Percentiles rank a stretch among this genome's conserved stretches.
These are phyloP conservation scores for Reticulitermes speratus DNA, from an alignment of 1,140 invertebrate species.

Conservation along the genomic window DNA sequence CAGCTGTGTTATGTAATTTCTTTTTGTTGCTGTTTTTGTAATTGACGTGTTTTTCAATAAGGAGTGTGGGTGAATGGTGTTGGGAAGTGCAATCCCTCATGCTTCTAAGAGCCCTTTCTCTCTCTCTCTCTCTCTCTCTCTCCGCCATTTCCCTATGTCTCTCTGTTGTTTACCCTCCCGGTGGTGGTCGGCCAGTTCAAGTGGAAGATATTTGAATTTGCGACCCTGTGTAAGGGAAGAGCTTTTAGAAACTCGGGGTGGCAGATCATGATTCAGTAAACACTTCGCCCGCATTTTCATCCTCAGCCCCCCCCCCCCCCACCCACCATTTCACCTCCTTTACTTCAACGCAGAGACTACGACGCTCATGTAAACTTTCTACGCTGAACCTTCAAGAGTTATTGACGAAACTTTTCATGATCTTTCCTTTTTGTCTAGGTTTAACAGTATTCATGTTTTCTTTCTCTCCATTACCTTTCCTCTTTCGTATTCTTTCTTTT, in stretches of 20 bases:
- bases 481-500: background rate
- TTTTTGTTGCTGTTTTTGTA: background rate
- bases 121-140: background rate
- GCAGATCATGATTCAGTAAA: conserved; percentile 36
- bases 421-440: background rate
- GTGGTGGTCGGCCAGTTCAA: conserved; percentile 24
- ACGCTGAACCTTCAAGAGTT: background rate
- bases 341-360: background rate
- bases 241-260: conserved; percentile 29
- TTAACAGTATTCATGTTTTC: background rate
- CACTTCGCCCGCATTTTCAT: conserved; percentile 29
- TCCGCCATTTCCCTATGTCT: background rate
- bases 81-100: background rate
- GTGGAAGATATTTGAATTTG: conserved; percentile 34
- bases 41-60: background rate
- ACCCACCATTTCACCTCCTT: background rate
- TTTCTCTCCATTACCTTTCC: background rate
- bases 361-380: conserved; percentile 11
- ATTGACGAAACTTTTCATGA: conserved; percentile 19
- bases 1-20: background rate
- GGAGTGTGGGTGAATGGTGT: background rate
- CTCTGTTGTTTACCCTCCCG: background rate
- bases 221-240: conserved; percentile 22
- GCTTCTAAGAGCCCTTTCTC: background rate
- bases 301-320: too few species aligned